A percentile compares a stretch with the other conserved stretches of the same genome.
Conservation (phyloP, 2,113 vertebrate genomes). For the Murina feae region DNA sequence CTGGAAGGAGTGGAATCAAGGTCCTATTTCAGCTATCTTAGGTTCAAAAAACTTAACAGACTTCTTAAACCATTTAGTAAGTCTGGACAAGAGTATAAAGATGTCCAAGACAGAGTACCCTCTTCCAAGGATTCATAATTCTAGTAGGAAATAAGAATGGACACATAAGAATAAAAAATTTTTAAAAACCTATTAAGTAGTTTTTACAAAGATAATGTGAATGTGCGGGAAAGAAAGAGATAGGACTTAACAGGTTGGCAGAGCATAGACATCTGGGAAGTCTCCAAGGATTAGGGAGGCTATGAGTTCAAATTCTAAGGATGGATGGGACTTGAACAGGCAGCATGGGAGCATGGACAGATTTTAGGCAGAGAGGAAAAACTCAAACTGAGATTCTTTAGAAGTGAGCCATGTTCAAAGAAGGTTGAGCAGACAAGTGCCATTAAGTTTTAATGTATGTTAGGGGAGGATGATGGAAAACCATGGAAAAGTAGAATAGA, state of each 20-base stretch:
- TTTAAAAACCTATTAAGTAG: not conserved
- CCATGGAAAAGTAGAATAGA: not conserved
- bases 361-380: not conserved
- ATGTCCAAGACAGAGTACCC: not conserved
- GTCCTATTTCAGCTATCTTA: not conserved
- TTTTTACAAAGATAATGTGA: not conserved
- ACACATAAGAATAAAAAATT: not conserved
- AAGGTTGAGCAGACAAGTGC: not conserved
- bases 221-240: not conserved
- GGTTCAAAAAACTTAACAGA: not conserved
- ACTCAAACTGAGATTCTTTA: not conserved
- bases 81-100: not conserved
- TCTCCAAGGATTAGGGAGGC: not conserved
- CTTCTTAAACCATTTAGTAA: not conserved
- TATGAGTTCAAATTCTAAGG: not conserved
- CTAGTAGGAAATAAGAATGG: not conserved
- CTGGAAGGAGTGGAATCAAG: rapidly evolving
- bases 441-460: not conserved
- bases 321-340: not conserved
- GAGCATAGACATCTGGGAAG: not conserved
- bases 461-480: not conserved
- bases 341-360: not conserved
- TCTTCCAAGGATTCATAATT: not conserved
- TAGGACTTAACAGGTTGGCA: too few species aligned
- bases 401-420: not conserved